Conservation (phyloP, 2,888 invertebrate species). For the Acholoe squamosa region DNA sequence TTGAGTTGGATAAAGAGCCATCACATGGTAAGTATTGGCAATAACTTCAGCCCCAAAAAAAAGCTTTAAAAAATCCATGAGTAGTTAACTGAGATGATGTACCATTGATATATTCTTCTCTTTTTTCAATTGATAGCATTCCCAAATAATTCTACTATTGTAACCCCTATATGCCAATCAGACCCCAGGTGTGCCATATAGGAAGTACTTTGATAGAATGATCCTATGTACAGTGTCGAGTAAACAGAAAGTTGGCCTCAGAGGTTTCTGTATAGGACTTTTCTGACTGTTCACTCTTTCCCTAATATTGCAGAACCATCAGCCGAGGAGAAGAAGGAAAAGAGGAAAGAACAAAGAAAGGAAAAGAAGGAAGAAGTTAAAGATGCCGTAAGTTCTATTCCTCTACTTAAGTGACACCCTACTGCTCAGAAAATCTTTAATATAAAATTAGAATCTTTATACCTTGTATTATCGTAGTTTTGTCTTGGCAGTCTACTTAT, state of each 20-base stretch:
- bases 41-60: too few species aligned
- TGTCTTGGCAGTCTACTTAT: too few species aligned
- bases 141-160: not conserved
- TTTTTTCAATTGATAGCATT: not conserved
- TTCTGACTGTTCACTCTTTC: not conserved
- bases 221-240: too few species aligned
- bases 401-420: too few species aligned
- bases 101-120: not conserved
- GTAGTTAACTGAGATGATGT: not conserved
- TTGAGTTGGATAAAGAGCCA: slow-evolving; percentile 79
- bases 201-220: too few species aligned
- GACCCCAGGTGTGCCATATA: too few species aligned
- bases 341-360: slow-evolving; percentile 74
- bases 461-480: too few species aligned
- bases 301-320: slow-evolving; percentile 43
- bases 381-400: slow-evolving; percentile 72
- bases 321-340: slow-evolving; percentile 74
- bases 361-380: slow-evolving; percentile 73
- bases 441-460: too few species aligned
- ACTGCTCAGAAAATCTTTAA: too few species aligned
- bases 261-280: not conserved
- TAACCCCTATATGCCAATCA: too few species aligned
- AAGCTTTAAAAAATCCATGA: too few species aligned
- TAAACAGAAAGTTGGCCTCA: too few species aligned
- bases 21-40: slow-evolving; percentile 55